Conservation (phyloP, 1,140 invertebrate genomes). For the Mya arenaria region DNA sequence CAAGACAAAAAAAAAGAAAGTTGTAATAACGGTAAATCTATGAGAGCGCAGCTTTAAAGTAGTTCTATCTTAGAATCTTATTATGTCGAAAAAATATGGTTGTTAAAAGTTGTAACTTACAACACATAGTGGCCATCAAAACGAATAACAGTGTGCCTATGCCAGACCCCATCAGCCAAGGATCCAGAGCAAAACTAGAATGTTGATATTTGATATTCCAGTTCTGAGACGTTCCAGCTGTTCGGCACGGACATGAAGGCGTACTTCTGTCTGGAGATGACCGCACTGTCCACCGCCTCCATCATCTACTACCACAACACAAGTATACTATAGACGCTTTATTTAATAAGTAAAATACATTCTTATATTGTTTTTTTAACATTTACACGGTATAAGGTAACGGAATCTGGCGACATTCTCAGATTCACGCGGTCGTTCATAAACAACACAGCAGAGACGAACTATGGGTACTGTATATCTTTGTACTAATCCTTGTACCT, state of each 20-base stretch:
- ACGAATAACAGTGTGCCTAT: too few relatives aligned
- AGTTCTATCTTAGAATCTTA: too few relatives aligned
- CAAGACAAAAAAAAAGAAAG: too few relatives aligned
- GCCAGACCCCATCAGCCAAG: too few relatives aligned
- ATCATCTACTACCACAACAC: conserved; percentile 28
- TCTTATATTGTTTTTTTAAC: neutral
- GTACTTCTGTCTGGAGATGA: conserved; percentile 33
- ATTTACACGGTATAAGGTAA: neutral
- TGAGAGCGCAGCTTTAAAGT: too few relatives aligned
- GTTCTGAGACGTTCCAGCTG: conserved; percentile 17
- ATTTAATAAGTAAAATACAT: neutral
- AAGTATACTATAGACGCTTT: conserved; percentile 5
- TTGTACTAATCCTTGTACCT: neutral
- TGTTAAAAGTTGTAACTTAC: too few relatives aligned
- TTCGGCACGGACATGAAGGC: neutral
- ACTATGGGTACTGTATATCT: neutral
- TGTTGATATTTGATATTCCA: too few relatives aligned
- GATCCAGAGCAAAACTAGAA: too few relatives aligned
- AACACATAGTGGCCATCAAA: too few relatives aligned
- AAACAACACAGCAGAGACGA: neutral
- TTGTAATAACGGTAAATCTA: too few relatives aligned
- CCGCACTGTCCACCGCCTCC: conserved; percentile 1
- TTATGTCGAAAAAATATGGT: too few relatives aligned
- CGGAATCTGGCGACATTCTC: neutral
- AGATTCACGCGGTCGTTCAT: neutral